A percentile compares a stretch with the other conserved stretches of the same genome.
Evolutionary conservation across 1,140 invertebrate species (phyloP).

Genomic region (Carcinoscorpius rotundicauda): DNA sequence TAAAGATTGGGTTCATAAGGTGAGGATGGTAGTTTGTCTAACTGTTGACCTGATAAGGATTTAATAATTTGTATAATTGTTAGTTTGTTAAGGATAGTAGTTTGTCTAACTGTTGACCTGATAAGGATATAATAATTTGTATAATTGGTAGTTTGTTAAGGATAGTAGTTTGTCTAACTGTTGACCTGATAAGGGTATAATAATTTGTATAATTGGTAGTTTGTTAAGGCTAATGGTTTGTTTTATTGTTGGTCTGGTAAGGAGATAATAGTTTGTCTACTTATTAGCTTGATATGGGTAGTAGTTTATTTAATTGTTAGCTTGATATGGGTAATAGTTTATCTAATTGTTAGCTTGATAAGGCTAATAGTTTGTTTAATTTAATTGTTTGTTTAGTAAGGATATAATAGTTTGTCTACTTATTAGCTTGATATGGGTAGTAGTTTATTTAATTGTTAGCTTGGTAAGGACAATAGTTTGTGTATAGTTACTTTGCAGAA

Average conservation of each 20-base stretch:
- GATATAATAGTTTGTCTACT: neutral
- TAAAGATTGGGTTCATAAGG: slow-evolving; percentile 96
- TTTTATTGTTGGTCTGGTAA: neutral
- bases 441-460: neutral
- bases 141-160: neutral
- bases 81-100: neutral
- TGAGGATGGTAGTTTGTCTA: slow-evolving; percentile 16
- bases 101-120: slow-evolving; percentile 3
- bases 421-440: neutral
- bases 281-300: neutral
- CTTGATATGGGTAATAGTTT: no score
- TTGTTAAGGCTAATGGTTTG: neutral
- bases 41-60: no score
- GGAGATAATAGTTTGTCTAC: no score
- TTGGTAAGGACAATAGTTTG: no score
- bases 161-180: neutral
- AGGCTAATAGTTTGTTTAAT: no score
- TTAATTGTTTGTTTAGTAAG: no score
- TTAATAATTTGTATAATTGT: neutral
- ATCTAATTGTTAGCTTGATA: no score
- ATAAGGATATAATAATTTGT: no score
- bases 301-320: neutral
- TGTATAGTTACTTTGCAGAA: no score
- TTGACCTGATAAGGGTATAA: no score
- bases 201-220: no score